Base-by-base conservation (phyloP, 1,140 invertebrate species). In the Chrysomallon squamiferum region DNA sequence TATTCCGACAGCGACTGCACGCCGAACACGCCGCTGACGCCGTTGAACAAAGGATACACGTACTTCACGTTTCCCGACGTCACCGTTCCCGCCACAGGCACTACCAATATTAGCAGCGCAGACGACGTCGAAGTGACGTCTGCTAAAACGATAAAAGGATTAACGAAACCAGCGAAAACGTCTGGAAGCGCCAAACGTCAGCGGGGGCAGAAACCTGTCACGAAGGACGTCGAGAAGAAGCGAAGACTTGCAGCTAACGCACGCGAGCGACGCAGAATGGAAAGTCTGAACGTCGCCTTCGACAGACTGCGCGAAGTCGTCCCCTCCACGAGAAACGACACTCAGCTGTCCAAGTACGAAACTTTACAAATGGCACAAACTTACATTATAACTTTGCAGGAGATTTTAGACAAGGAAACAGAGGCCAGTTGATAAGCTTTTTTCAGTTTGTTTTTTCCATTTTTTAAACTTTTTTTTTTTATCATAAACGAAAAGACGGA, bases 331-430 rank as follows among this genome's bases (percentile, higher is more conserved):
- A 93, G 93, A 0, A 93, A 95, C 72, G 93, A 97, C 77, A 89
- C 93, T 29, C 93, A 97, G 79, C 86, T 98, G 5, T 97, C 95
- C 22, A 98, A 98, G 83, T 98, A 96, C 84, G 96, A 98, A 83
- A 98, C 96, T 0, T 87, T 98, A 0, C 95, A 98, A 86, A 97
- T 97, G 95, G 96, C 96, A 0, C 96, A 98, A 79, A 94, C 92
- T 0, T 98, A 98, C 81, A 98, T 98, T 69, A 90, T 90, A 0
- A 94, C 94, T 0, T 86, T 98, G 5, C 92, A 93, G 75, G 94
- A 96, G 79, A 86, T 96, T 7, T 84, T 95, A 30, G 57, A 65
- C 33, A 63, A 63, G 27, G 52, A 63, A 15, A 27, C 35, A 15
- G 33, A 47, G 6, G 35, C 35, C 35, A 38, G 35, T 15, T 38